Conservation (phyloP, 2,113 vertebrate genomes). For the Brachyhypopomus occidentalis region DNA sequence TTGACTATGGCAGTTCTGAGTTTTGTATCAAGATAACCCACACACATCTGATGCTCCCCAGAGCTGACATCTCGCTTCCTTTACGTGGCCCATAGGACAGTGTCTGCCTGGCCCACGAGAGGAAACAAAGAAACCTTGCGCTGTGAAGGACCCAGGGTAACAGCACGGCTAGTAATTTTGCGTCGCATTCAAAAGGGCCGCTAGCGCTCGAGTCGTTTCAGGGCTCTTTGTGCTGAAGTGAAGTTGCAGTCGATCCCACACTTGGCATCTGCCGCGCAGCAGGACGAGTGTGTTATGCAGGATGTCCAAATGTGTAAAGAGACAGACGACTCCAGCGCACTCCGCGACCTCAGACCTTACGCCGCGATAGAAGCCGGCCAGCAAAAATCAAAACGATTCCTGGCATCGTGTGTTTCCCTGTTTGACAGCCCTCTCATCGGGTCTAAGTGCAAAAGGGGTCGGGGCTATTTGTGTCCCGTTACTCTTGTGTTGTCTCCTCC, state of each 20-base stretch:
- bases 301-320: slow-evolving; percentile 39
- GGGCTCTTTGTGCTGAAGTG: not conserved
- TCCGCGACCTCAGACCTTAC: slow-evolving; percentile 32
- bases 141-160: not conserved
- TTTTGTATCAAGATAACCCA: slow-evolving; percentile 50
- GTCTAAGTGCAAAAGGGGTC: slow-evolving; percentile 22
- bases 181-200: slow-evolving; percentile 10
- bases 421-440: slow-evolving; percentile 34
- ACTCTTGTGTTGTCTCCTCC: not conserved
- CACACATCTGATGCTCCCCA: slow-evolving; percentile 45
- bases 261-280: slow-evolving; percentile 17
- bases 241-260: slow-evolving; percentile 21
- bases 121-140: slow-evolving; percentile 33
- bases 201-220: not conserved
- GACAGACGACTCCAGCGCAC: slow-evolving; percentile 44
- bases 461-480: slow-evolving; percentile 24
- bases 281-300: slow-evolving; percentile 18
- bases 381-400: slow-evolving; percentile 50
- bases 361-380: slow-evolving; percentile 37
- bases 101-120: slow-evolving; percentile 9
- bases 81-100: slow-evolving; percentile 31
- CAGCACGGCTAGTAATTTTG: slow-evolving; percentile 3
- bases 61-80: slow-evolving; percentile 33
- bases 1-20: slow-evolving; percentile 41
- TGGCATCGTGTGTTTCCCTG: slow-evolving; percentile 25